Base-by-base conservation (phyloP, 1,140 invertebrate species). In the Drosophila varians region DNA sequence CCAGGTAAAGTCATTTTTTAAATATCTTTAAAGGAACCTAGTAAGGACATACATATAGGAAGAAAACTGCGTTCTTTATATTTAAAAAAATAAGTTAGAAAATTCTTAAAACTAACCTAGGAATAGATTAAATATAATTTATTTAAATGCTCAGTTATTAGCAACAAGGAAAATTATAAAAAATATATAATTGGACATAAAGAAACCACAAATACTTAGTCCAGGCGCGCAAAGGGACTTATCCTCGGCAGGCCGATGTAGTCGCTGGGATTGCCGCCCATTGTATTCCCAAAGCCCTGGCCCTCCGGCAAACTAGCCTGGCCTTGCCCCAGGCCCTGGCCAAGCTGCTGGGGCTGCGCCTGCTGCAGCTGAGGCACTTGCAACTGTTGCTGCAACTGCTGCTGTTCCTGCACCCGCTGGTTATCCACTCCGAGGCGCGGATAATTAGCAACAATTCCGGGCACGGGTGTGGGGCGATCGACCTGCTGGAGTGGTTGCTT, bases 381-480 rank as follows among this genome's bases (percentile, higher is more conserved):
- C 1, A 7, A 18, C 5, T 57, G 62, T 3, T 23, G 12, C n/a
- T 40, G 36, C 18, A 9, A 12, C 12, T 21, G 46, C 6, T 46
- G 40, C 12, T 28, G 28, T 3, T 3, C 0, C 7, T 47, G 57
- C 9, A 9, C 4, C 8, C 19, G 55, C 16, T 53, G 57, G 6
- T 61, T 9, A 0, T 25, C 4, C 5, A 42, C 19, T n/a, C 31
- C 62, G 9, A 46, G n/a, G 11, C 42, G 64, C 0, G 76, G 69
- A 46, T 69, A 11, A 0, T 54, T 49, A 0, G 71, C 26, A 0
- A 82, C 57, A 8, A 77, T 64, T 1, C 28, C 2, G 3, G 90
- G 90, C 18, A 91, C 76, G 0, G 90, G 54, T 0, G 88, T 91
- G 18, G 90, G 90, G 0, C 65, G 64, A 25, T 91, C 74, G 5